Conservation (phyloP, 2,888 invertebrate genomes). For the Mayetiola destructor region DNA sequence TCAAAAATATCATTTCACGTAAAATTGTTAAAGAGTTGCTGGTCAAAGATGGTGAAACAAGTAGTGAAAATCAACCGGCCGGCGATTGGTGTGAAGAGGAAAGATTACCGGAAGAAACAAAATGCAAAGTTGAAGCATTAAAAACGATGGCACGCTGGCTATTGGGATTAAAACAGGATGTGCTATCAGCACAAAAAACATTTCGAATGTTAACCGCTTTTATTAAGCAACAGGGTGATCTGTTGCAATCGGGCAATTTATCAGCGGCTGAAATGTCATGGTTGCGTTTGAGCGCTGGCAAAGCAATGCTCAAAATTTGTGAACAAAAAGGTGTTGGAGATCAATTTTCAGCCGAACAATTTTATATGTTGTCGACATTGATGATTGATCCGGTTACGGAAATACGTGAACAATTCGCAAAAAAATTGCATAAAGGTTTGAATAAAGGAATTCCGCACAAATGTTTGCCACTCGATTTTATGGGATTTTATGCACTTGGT, state of each 20-base stretch:
- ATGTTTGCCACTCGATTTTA: slow-evolving; percentile 88
- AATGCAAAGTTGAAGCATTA: slow-evolving; percentile 84
- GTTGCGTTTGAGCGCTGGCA: slow-evolving; percentile 80
- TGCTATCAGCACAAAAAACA: slow-evolving; percentile 79
- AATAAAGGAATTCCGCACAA: slow-evolving; percentile 73
- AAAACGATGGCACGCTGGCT: slow-evolving; percentile 96
- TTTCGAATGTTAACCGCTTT: slow-evolving; percentile 90
- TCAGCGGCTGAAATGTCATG: slow-evolving; percentile 86
- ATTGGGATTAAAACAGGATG: slow-evolving; percentile 75
- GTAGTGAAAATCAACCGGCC: slow-evolving; percentile 18
- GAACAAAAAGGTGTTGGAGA: slow-evolving; percentile 94
- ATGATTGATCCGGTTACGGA: slow-evolving; percentile 69
- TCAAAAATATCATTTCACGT: slow-evolving; percentile 87
- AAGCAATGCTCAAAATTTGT: slow-evolving; percentile 91
- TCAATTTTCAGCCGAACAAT: slow-evolving; percentile 87
- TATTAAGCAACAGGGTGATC: slow-evolving; percentile 80
- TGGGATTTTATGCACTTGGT: slow-evolving; percentile 86
- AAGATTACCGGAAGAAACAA: slow-evolving; percentile 76
- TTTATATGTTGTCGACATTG: slow-evolving; percentile 80
- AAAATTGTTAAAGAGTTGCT: slow-evolving; percentile 90
- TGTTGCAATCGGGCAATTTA: slow-evolving; percentile 56
- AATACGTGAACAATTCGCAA: slow-evolving; percentile 78
- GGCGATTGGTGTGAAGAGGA: slow-evolving; percentile 68
- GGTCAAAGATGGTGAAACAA: slow-evolving; percentile 52
- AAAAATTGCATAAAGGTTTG: slow-evolving; percentile 81